Conservation (phyloP, 2,113 vertebrate species). For the Boulengeromyrus knoepffleri region DNA sequence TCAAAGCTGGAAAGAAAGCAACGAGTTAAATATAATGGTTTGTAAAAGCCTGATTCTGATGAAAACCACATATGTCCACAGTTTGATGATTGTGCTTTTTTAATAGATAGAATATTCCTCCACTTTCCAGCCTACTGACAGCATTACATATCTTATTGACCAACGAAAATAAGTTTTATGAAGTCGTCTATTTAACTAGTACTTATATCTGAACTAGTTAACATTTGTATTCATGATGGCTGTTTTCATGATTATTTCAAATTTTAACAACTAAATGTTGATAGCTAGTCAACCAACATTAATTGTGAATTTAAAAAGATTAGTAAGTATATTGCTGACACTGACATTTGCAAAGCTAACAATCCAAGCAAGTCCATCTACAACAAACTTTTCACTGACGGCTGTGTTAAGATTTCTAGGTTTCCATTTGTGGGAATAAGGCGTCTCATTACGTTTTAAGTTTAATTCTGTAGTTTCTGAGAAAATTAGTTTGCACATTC, state of each 20-base stretch:
- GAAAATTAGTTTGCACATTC: neutral
- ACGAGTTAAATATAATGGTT: too few species aligned
- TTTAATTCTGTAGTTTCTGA: neutral
- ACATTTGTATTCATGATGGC: neutral
- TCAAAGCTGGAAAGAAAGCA: too few species aligned
- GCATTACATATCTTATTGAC: neutral
- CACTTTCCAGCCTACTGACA: too few species aligned
- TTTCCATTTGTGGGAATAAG: neutral
- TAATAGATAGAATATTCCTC: too few species aligned
- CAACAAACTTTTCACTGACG: neutral
- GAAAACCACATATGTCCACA: too few species aligned
- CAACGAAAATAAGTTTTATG: too few species aligned
- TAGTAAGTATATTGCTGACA: neutral
- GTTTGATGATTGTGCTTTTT: too few species aligned
- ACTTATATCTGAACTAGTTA: neutral
- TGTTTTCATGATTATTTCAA: neutral
- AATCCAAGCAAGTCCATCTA: neutral
- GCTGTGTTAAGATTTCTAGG: neutral
- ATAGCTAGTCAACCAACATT: neutral
- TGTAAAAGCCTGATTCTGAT: too few species aligned
- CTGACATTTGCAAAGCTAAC: neutral
- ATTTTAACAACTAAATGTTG: neutral
- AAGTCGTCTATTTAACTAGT: neutral
- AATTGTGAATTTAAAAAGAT: neutral
- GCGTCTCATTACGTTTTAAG: neutral